phyloP scores from a whole-genome alignment of 1,140 invertebrate genomes.

The Alviniconcha marisindica region DNA sequence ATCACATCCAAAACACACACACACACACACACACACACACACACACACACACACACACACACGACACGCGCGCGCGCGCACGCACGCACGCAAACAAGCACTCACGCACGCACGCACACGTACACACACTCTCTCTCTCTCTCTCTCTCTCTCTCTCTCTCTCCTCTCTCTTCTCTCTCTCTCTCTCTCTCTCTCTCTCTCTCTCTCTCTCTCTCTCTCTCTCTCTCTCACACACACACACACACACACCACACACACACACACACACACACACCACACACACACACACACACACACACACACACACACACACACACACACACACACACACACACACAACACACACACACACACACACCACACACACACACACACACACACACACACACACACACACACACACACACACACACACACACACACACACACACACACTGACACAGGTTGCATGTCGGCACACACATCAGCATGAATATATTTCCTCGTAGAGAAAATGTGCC shows the following conservation, averaged over 20 bases:
- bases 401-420: conserved; percentile 14
- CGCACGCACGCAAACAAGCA: not conserved
- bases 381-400: not conserved
- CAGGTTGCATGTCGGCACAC: not conserved
- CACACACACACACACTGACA: conserved; percentile 9
- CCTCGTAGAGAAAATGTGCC: too few relatives aligned
- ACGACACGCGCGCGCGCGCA: not conserved
- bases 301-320: too few relatives aligned
- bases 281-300: too few relatives aligned
- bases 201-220: not conserved
- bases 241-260: too few relatives aligned
- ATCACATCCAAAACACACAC: too few relatives aligned
- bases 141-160: not conserved
- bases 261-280: too few relatives aligned
- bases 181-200: too few relatives aligned
- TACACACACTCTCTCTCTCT: not conserved
- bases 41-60: not conserved
- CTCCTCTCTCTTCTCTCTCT: too few relatives aligned
- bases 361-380: not conserved
- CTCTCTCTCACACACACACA: not conserved
- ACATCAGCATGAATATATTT: not conserved
- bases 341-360: not conserved
- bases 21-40: too few relatives aligned
- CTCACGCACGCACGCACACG: not conserved
- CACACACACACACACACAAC: too few relatives aligned